Evolutionary conservation across 2,888 invertebrate species (phyloP).

Genomic region (Flexamia atlantica): DNA sequence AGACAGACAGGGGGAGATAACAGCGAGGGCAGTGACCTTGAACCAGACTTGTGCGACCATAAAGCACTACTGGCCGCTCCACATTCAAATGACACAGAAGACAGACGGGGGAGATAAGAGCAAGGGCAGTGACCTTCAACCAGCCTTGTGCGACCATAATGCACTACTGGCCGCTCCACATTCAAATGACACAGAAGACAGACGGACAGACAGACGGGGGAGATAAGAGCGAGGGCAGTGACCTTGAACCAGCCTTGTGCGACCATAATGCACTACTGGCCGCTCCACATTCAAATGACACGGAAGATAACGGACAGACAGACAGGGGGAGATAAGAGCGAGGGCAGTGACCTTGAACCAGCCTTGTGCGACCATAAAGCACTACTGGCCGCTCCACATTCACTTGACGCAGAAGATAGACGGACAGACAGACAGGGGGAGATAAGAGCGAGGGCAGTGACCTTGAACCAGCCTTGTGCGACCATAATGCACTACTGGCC

Average conservation of each 20-base stretch:
- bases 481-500: neutral
- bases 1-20: slow-evolving; percentile 10
- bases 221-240: slow-evolving; percentile 13
- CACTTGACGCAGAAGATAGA: too few species aligned
- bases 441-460: too few species aligned
- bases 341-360: too few species aligned
- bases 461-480: neutral
- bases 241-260: slow-evolving; percentile 4
- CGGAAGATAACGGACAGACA: neutral
- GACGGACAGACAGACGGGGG: neutral
- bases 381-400: slow-evolving; percentile 20
- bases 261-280: slow-evolving; percentile 21
- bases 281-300: slow-evolving; percentile 7
- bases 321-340: too few species aligned
- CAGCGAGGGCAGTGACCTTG: slow-evolving; percentile 14
- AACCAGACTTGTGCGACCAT: slow-evolving; percentile 3
- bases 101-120: too few species aligned
- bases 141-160: neutral
- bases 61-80: slow-evolving; percentile 17
- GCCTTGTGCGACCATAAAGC: neutral
- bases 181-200: neutral
- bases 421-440: too few species aligned
- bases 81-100: neutral
- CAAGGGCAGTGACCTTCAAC: too few species aligned
- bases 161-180: slow-evolving; percentile 13